Percentiles rank a stretch among this genome's conserved stretches.
Evolutionary conservation across 2,888 invertebrate genomes (phyloP).

Genomic region (Drosophila mercatorum): DNA sequence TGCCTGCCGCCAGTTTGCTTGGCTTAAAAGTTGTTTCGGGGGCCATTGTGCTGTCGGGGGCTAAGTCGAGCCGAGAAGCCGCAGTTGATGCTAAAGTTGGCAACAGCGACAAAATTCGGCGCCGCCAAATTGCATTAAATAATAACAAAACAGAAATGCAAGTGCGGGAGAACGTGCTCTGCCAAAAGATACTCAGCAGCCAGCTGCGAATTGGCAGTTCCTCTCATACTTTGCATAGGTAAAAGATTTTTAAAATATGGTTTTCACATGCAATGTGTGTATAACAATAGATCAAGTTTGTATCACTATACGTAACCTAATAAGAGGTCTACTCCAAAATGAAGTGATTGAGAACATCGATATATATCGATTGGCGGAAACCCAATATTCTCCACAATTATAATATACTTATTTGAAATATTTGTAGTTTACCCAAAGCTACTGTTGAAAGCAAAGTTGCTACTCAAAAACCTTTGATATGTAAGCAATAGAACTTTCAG

Average conservation of each 20-base stretch:
- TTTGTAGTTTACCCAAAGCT: not conserved
- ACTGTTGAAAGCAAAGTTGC: not conserved
- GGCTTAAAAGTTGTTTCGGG: slow-evolving; percentile 23
- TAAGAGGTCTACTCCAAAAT: too few relatives aligned
- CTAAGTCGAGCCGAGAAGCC: slow-evolving; percentile 4
- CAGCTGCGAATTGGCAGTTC: not conserved
- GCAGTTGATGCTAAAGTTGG: slow-evolving; percentile 30
- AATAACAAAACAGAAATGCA: slow-evolving; percentile 29
- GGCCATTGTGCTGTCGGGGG: not conserved
- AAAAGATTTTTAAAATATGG: too few relatives aligned
- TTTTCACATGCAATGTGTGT: too few relatives aligned
- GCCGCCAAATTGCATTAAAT: slow-evolving; percentile 64
- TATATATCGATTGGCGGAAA: not conserved
- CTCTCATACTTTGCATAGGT: not conserved
- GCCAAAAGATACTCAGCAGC: not conserved
- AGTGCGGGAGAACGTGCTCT: too few relatives aligned
- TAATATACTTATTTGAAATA: too few relatives aligned
- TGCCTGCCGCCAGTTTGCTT: slow-evolving; percentile 1
- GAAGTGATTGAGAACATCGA: not conserved
- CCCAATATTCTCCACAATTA: too few relatives aligned
- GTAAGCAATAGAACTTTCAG: not conserved
- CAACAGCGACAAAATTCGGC: slow-evolving; percentile 24
- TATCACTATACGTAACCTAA: too few relatives aligned
- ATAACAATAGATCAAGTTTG: too few relatives aligned
- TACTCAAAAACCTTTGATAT: not conserved